Percentiles rank a stretch among this genome's conserved stretches.
Evolutionary conservation across 2,113 vertebrate species (phyloP).

Genomic region (Neolamprologus cancellatus): DNA sequence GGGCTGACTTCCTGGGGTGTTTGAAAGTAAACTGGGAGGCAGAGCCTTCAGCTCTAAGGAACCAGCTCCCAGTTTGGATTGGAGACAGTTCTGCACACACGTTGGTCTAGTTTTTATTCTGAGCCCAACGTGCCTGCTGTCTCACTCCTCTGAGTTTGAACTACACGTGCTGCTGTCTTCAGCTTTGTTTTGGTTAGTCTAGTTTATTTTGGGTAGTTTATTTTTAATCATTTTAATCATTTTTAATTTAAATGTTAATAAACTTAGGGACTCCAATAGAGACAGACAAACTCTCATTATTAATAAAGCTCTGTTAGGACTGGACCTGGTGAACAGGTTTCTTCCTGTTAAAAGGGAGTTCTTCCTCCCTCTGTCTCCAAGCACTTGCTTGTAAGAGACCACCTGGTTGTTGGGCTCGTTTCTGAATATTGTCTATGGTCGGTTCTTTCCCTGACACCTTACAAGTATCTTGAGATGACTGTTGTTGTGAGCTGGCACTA

Average conservation of each 20-base stretch:
- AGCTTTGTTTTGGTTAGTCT: not conserved
- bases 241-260: not conserved
- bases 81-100: not conserved
- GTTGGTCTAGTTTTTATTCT: not conserved
- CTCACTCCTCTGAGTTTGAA: not conserved
- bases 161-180: not conserved
- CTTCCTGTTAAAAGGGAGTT: not conserved
- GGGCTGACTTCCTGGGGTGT: not conserved
- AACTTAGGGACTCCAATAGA: not conserved
- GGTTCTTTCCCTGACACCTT: not conserved
- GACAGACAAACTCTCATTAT: not conserved
- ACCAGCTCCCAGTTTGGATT: not conserved
- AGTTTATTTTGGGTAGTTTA: not conserved
- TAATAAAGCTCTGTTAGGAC: not conserved
- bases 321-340: not conserved
- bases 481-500: not conserved
- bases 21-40: not conserved
- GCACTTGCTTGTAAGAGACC: not conserved
- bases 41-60: not conserved
- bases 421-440: not conserved
- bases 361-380: not conserved
- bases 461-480: not conserved
- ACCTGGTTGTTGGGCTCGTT: not conserved
- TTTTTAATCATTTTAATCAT: not conserved
- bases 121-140: not conserved